A percentile compares a stretch with the other conserved stretches of the same genome.
These are phyloP conservation scores for Eurosta solidaginis DNA, from an alignment of 1,140 invertebrate genomes.

Conservation along the genomic window DNA sequence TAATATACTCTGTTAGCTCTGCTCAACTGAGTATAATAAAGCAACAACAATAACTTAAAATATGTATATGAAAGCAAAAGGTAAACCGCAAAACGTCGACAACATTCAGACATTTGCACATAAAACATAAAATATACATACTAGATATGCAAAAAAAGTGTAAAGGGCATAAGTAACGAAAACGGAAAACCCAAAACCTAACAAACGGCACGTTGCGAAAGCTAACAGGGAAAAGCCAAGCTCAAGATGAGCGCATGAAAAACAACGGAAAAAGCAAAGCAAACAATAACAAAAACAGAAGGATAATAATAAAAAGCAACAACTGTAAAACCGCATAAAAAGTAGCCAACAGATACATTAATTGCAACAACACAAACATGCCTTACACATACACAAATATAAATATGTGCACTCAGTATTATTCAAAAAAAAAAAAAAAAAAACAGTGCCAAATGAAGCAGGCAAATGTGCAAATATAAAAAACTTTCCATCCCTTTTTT, in stretches of 20 bases:
- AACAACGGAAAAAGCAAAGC: background rate
- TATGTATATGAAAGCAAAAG: background rate
- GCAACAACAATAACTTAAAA: too few relatives aligned
- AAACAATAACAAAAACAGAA: background rate
- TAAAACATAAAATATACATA: background rate
- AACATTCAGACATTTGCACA: too few relatives aligned
- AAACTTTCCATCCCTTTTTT: background rate
- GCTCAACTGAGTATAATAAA: too few relatives aligned
- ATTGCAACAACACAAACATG: background rate
- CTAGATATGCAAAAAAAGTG: background rate
- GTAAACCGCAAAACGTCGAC: background rate
- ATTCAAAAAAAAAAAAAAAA: too few relatives aligned
- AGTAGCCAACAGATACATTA: conserved; percentile 1
- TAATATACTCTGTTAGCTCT: too few relatives aligned
- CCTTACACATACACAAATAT: too few relatives aligned
- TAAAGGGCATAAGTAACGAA: background rate
- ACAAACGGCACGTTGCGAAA: background rate
- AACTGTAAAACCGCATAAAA: background rate
- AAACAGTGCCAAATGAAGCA: background rate
- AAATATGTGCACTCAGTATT: too few relatives aligned
- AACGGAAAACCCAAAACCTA: background rate
- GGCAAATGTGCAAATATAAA: background rate
- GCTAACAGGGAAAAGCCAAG: background rate
- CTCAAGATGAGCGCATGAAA: background rate
- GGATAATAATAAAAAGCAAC: background rate